phyloP scores from a whole-genome alignment of 2,113 vertebrate species.

The Abramis brama region DNA sequence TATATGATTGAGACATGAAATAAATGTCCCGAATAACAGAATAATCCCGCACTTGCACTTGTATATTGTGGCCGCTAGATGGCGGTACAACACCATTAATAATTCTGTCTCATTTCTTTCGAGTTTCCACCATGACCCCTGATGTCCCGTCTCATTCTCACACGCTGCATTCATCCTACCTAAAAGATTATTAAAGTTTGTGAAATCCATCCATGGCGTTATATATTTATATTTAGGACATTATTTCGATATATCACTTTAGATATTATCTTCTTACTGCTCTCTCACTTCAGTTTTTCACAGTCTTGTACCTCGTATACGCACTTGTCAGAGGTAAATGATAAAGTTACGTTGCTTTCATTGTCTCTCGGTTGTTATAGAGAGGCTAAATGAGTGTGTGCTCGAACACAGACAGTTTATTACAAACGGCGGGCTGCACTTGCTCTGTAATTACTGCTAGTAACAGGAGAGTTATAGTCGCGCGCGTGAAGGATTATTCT shows the following conservation, averaged over 20 bases:
- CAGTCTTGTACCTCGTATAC: background rate
- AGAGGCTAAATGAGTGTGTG: conserved; percentile 29
- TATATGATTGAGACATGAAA: background rate
- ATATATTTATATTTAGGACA: too few species aligned
- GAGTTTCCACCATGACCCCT: background rate
- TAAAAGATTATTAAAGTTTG: background rate
- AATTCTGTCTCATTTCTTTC: background rate
- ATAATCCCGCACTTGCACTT: conserved; percentile 7
- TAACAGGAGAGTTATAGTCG: conserved; percentile 41
- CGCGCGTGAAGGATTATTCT: conserved; percentile 20
- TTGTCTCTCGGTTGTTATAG: conserved; percentile 19
- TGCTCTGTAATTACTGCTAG: conserved; percentile 48
- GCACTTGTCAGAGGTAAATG: conserved; percentile 1
- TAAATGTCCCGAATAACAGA: background rate
- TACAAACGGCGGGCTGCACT: conserved; percentile 4
- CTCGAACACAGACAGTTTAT: conserved; percentile 46
- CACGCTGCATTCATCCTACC: background rate
- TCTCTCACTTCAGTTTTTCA: background rate
- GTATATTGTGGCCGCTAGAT: conserved; percentile 63
- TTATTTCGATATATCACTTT: background rate
- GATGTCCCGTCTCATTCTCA: background rate
- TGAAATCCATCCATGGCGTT: background rate
- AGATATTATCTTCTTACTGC: background rate
- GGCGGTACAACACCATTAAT: conserved; percentile 73
- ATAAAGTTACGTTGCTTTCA: conserved; percentile 5